These are phyloP conservation scores for Orgyia antiqua DNA, from an alignment of 2,888 invertebrate species.

Conservation along the genomic window DNA sequence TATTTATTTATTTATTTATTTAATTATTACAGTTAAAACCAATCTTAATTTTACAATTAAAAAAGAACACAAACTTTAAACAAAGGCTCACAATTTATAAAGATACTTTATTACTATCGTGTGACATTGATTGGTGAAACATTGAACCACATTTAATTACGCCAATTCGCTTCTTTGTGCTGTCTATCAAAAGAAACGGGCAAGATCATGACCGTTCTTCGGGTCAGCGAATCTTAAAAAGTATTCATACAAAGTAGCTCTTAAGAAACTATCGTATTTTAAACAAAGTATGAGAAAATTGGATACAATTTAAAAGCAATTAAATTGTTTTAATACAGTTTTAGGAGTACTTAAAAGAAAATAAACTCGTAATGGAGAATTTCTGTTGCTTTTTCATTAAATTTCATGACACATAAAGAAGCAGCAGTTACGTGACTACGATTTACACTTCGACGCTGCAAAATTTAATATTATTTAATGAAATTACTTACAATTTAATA, in stretches of 20 bases:
- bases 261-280: slow-evolving; percentile 9
- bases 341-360: slow-evolving; percentile 47
- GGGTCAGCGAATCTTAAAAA: slow-evolving; percentile 14
- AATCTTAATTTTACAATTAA: no score
- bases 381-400: slow-evolving; percentile 14
- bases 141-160: slow-evolving; percentile 32
- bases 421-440: no score
- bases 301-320: slow-evolving; percentile 26
- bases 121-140: slow-evolving; percentile 26
- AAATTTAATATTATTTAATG: no score
- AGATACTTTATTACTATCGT: slow-evolving; percentile 22
- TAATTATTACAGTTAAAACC: no score
- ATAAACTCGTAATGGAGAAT: slow-evolving; percentile 38
- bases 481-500: no score
- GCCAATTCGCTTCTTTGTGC: slow-evolving; percentile 30
- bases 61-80: neutral
- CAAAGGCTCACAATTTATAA: slow-evolving; percentile 7
- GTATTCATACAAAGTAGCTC: slow-evolving; percentile 7
- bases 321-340: slow-evolving; percentile 31
- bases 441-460: no score
- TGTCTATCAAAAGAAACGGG: slow-evolving; percentile 23
- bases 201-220: slow-evolving; percentile 16
- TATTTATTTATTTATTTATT: no score
- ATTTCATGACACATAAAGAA: no score
- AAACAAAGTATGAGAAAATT: slow-evolving; percentile 18